Base-by-base conservation (phyloP, 2,797 vertebrate genomes). In the Periparus ater region DNA sequence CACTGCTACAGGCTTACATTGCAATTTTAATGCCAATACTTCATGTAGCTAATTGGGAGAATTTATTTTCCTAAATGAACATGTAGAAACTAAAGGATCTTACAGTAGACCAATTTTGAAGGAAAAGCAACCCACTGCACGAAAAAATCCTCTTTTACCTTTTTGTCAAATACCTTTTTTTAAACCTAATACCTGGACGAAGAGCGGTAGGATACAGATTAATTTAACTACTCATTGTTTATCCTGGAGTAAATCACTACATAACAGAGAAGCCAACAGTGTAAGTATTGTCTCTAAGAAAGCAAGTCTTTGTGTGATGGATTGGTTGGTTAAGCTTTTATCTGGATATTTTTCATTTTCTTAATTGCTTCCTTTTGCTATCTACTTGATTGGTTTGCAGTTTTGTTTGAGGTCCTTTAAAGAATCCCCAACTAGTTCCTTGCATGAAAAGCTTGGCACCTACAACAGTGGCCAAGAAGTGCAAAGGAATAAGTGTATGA, bases 401-500 rank as follows among this genome's bases (percentile, higher is more conserved):
- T 77, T 93, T 87, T 74, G 45, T 89, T 88, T 80, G 38, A 45
- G n/a, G 16, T 36, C 18, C 18, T 92, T 85, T 65, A 89, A 71
- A 85, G 54, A 88, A 65, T 40, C 22, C 8, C 11, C 20, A 47
- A 1, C 6, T 67, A 14, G 34, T 55, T 51, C 15, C 40, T 61
- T 65, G 20, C 1, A 0, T 77, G 25, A 57, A 74, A 67, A 75
- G 32, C 30, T 71, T 72, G 61, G 22, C 58, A 68, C 14, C n/a
- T 66, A 13, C 47, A 32, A 17, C 30, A 15, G 10, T 62, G 47
- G 27, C 53, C 53, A 51, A 23, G 53, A 44, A 91, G 61, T 53
- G 73, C 81, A 68, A 48, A 91, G n/a, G 65, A 74, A 42, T 7
- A 42, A 67, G 75, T 91, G 95, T 75, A 85, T 89, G 45, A 61